Percentiles rank a stretch among this genome's conserved stretches.
Evolutionary conservation across 2,888 invertebrate species (phyloP).

Genomic region (Apotomis turbidana): DNA sequence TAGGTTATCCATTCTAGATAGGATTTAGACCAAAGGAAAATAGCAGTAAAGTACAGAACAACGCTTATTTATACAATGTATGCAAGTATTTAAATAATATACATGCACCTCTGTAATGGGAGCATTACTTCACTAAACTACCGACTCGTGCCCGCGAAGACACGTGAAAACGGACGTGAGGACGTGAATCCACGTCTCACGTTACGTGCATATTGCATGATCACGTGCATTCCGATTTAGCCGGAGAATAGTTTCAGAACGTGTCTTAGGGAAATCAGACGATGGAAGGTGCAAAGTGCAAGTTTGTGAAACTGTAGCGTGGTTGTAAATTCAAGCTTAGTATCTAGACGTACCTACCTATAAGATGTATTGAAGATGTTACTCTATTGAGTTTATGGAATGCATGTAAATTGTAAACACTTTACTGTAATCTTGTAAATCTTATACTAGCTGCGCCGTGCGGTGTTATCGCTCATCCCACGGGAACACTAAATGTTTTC

Average conservation of each 20-base stretch:
- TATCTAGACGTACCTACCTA: neutral
- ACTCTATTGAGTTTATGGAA: too few species aligned
- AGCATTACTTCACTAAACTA: conserved; percentile 11
- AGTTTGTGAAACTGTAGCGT: neutral
- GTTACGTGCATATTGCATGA: conserved; percentile 20
- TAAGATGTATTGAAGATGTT: neutral
- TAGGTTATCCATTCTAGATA: too few species aligned
- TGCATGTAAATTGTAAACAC: too few species aligned
- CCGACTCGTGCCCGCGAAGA: neutral
- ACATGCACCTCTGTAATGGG: neutral
- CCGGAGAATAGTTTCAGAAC: conserved; percentile 21
- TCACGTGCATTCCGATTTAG: conserved; percentile 6
- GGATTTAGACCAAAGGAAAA: too few species aligned
- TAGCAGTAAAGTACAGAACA: too few species aligned
- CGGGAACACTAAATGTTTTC: too few species aligned
- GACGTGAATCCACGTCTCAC: conserved; percentile 11
- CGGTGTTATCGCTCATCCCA: too few species aligned
- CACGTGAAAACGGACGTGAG: neutral
- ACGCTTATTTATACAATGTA: too few species aligned
- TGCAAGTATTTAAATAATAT: too few species aligned
- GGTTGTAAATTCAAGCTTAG: neutral
- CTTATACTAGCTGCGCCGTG: too few species aligned
- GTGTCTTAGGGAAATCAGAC: conserved; percentile 21
- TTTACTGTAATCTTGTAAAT: too few species aligned
- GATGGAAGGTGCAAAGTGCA: neutral